Percentiles rank a stretch among this genome's conserved stretches.
Conservation (phyloP, 2,113 vertebrate species). For the Hippopotamus amphibius region DNA sequence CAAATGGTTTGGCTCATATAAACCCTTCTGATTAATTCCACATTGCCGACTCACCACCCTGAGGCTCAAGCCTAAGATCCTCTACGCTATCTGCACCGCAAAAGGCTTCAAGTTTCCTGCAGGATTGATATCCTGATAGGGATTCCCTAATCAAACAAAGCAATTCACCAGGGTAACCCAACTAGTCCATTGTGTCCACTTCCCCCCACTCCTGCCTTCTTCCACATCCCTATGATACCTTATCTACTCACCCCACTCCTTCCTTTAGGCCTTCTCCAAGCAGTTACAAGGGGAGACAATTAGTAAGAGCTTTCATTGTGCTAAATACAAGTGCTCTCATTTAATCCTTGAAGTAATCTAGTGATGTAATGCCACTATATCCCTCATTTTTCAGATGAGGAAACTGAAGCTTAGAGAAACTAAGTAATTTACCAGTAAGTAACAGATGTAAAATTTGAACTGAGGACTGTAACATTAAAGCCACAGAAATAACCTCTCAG, state of each 20-base stretch:
- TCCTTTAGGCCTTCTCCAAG: neutral
- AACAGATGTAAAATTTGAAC: constrained; percentile 5
- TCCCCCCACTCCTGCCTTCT: neutral
- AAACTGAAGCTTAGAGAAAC: neutral
- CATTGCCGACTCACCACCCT: neutral
- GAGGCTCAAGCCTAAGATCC: neutral
- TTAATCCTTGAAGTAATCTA: neutral
- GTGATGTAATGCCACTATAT: neutral
- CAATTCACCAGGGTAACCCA: neutral
- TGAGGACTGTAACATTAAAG: neutral
- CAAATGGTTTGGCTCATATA: neutral
- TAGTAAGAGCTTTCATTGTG: neutral
- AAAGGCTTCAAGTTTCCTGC: neutral
- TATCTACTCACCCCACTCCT: neutral
- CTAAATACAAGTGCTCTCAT: neutral
- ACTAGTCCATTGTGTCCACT: neutral
- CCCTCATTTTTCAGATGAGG: neutral
- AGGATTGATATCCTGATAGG: neutral
- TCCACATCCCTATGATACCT: neutral
- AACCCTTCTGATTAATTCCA: neutral
- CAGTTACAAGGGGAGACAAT: neutral
- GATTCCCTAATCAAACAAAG: neutral
- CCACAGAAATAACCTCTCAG: neutral
- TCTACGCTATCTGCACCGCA: neutral
- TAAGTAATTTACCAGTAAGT: neutral